Evolutionary conservation across 2,888 invertebrate species (phyloP), one percentile per base, ranked within the genome.

Genomic region (Athalia rosae): DNA sequence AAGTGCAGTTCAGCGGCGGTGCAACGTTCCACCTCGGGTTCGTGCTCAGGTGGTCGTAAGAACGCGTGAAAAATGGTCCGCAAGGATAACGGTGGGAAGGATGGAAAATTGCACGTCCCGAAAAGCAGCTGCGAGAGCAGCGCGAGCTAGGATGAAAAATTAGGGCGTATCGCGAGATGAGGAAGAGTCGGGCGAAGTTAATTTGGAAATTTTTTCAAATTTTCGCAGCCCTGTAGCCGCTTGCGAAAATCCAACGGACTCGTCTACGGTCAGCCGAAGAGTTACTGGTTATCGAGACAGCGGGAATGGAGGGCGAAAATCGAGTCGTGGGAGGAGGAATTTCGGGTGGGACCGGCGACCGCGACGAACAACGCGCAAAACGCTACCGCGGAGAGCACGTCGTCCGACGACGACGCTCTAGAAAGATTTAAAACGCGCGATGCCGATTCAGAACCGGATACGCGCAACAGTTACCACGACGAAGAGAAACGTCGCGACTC

Each of bases 261-360:
- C 41, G 78, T 86, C 43, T 84, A 83, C 67, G 85, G 85, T 8
- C 81, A 83, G 61, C 78, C 83, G 3, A 61, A 79, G 61, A 45
- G 76, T 2, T 84, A 84, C 43, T 86, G 85, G 85, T 78, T 61
- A 13, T 80, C 83, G 4, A 79, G 83, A 79, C 83, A 84, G 81
- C 77, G 66, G 45, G 76, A 79, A 8, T 86, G 85, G 85, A 77
- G 81, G 7, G 4, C 8, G 43, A 71, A 13, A 58, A 71, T n/a
- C 3, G n/a, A 43, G 8, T n/a, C 58, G 5, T 71, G 71, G 71
- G 45, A 71, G 4, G 28, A 45, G n/a, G 58, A 71, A 4, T 15
- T 15, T 13, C 8, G 15, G 71, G 45, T 50, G 58, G 11, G 13
- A 13, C 4, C 48, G n/a, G 43, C 71, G 9, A 3, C 9, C 2